Base-by-base conservation (phyloP, 2,113 vertebrate species). In the Aix galericulata region DNA sequence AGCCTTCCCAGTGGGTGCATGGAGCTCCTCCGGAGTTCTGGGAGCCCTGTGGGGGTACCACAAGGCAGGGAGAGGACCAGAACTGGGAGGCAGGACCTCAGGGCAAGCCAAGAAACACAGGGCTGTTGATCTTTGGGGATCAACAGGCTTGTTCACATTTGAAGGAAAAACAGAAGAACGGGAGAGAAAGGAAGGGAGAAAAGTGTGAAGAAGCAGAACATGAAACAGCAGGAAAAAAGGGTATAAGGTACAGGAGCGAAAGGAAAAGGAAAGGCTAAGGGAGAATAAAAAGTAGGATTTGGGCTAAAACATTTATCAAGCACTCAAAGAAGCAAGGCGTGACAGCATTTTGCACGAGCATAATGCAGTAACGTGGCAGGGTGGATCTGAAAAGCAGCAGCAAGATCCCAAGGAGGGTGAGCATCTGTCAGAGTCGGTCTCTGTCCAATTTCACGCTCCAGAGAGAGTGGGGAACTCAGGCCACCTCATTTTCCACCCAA, bases 401-500 rank as follows among this genome's bases (percentile, higher is more conserved):
- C 16, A 59, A 77, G 68, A 80, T 36, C 59, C 34, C 60, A 68
- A 50, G 68, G 69, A 91, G 55, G 59, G 46, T 60, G 44, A 95
- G 78, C 82, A 76, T 84, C 93, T 83, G 77, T 87, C 95, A 87
- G 31, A 85, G 88, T 93, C 78, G 58, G 69, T 85, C 87, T 95
- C 91, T 82, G 68, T 75, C 86, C 76, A 96, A 95, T 97, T 93
- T 97, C 93, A 96, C 0, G 5, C 92, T 86, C 82, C 21, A 74
- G 81, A 66, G 63, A 67, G 44, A 93, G 75, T 48, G 15, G 18
- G 55, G 79, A 96, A 92, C 87, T 55, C 83, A 82, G 72, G 62
- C 83, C 59, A 69, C 90, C 74, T 94, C 46, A 82, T 94, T 95
- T 96, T 93, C 97, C 56, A 92, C 48, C 53, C 91, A 97, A 8